Conservation (phyloP, 2,888 invertebrate genomes). For the Dilophus febrilis region DNA sequence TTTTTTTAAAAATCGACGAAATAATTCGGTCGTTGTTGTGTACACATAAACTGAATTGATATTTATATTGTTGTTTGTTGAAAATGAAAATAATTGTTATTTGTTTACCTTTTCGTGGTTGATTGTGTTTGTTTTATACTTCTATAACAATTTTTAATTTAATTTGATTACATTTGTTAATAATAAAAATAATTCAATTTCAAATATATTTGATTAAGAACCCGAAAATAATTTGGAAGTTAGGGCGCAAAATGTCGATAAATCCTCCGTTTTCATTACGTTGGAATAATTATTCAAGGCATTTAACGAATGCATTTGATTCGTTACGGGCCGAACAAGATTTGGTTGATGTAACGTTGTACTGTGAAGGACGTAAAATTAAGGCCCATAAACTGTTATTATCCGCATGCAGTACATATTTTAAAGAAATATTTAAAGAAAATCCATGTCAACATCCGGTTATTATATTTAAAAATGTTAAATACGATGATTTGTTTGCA, state of each 20-base stretch:
- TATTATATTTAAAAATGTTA: slow-evolving; percentile 63
- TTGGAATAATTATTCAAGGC: slow-evolving; percentile 72
- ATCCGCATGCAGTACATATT: slow-evolving; percentile 71
- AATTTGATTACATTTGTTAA: too few relatives aligned
- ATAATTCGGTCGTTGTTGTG: too few relatives aligned
- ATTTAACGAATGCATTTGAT: slow-evolving; percentile 66
- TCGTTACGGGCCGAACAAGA: slow-evolving; percentile 47
- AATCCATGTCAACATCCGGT: slow-evolving; percentile 68
- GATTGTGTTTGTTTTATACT: too few relatives aligned
- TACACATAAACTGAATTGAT: too few relatives aligned
- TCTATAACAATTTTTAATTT: too few relatives aligned
- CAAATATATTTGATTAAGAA: too few relatives aligned
- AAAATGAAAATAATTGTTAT: too few relatives aligned
- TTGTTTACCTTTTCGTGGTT: too few relatives aligned
- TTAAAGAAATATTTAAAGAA: slow-evolving; percentile 52
- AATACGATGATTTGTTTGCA: slow-evolving; percentile 58
- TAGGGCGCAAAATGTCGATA: slow-evolving; percentile 38
- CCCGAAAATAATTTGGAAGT: too few relatives aligned
- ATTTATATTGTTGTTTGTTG: too few relatives aligned
- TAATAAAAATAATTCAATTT: too few relatives aligned
- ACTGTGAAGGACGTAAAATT: slow-evolving; percentile 69
- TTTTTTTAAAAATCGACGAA: too few relatives aligned
- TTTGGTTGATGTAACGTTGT: slow-evolving; percentile 71
- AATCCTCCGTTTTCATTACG: slow-evolving; percentile 69
- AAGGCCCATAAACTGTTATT: slow-evolving; percentile 72